Conservation (phyloP, 2,888 invertebrate species). For the Xestoiulus laeticollis region DNA sequence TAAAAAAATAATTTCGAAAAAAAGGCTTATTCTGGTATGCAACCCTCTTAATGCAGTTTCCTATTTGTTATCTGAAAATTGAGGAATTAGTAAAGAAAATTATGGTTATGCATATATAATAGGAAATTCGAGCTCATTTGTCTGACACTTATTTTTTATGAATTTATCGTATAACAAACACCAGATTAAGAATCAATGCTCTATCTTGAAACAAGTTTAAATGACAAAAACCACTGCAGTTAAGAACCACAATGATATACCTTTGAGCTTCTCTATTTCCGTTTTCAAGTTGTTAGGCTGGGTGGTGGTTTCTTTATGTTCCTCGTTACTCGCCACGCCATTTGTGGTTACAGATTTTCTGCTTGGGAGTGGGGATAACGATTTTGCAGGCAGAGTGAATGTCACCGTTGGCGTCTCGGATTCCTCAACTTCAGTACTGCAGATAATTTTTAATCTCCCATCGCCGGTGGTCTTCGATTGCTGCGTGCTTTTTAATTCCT, state of each 20-base stretch:
- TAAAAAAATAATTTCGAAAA: too few relatives aligned
- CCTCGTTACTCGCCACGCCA: not conserved
- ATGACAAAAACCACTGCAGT: not conserved
- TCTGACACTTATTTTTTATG: not conserved
- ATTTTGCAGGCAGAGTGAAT: slow-evolving; percentile 42
- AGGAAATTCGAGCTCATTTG: not conserved
- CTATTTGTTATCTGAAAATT: too few relatives aligned
- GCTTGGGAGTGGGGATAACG: not conserved
- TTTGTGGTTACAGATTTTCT: slow-evolving; percentile 38
- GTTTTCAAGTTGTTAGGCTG: slow-evolving; percentile 56
- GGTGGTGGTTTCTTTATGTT: slow-evolving; percentile 42
- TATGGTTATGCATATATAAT: too few relatives aligned
- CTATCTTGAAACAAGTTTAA: not conserved
- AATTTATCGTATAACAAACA: not conserved
- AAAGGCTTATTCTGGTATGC: too few relatives aligned
- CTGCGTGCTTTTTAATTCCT: slow-evolving; percentile 57
- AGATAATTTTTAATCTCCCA: slow-evolving; percentile 53
- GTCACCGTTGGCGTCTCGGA: slow-evolving; percentile 46
- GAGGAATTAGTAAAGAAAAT: too few relatives aligned
- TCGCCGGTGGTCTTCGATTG: slow-evolving; percentile 55
- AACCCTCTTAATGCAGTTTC: too few relatives aligned
- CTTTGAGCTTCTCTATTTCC: slow-evolving; percentile 58
- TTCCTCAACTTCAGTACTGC: slow-evolving; percentile 54
- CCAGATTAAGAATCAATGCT: not conserved
- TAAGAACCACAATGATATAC: slow-evolving; percentile 53